phyloP scores from a whole-genome alignment of 2,113 vertebrate genomes.

The Sinosuthora webbiana region DNA sequence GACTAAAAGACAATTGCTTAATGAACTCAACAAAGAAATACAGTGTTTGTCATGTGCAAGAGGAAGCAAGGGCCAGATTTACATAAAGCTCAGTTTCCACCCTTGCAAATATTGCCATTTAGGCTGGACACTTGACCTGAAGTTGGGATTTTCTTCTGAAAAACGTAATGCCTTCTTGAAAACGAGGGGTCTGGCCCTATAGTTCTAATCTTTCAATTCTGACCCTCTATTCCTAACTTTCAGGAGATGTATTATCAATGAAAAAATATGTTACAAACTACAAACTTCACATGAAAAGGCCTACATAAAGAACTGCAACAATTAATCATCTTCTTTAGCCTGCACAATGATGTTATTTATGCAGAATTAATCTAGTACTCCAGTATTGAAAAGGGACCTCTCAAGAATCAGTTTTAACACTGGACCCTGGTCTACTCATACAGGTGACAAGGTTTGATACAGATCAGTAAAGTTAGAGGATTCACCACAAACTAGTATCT shows the following conservation, averaged over 20 bases:
- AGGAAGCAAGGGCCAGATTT: neutral
- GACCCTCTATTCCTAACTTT: neutral
- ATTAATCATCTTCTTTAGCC: neutral
- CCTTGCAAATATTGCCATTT: neutral
- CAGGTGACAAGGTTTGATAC: neutral
- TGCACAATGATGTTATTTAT: neutral
- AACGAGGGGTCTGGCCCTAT: neutral
- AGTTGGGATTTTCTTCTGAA: neutral
- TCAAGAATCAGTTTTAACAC: neutral
- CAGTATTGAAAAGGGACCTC: neutral
- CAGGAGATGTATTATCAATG: neutral
- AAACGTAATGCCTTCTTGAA: neutral
- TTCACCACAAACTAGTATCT: neutral
- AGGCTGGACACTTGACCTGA: neutral
- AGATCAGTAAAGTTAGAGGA: neutral
- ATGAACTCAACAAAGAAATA: neutral
- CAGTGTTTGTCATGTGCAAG: accelerated
- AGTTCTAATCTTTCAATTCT: neutral
- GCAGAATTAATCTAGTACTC: neutral
- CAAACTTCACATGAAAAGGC: neutral
- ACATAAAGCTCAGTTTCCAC: neutral
- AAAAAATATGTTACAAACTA: neutral
- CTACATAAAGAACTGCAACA: neutral
- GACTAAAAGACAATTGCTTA: neutral
- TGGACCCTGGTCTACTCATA: neutral